Evolutionary conservation across 2,113 vertebrate species (phyloP), one percentile per base, ranked within the genome.

Genomic region (Paradisaea rubra): DNA sequence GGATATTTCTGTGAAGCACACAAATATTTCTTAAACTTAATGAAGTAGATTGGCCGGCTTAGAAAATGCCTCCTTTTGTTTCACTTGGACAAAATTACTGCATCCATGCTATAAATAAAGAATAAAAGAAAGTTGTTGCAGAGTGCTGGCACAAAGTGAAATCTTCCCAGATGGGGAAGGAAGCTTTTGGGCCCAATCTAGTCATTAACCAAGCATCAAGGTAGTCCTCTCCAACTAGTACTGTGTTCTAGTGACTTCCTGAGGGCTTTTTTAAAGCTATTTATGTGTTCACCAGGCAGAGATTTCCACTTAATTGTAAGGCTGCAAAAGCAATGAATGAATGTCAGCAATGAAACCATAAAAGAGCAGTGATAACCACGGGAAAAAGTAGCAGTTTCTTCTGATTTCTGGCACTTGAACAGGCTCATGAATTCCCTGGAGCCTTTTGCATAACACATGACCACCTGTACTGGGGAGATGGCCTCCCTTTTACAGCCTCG

Each of bases 181-280:
- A 95, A 96, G 87, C 92, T 94, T 97, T 80, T 97, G 92, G 64
- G 70, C 73, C 61, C 54, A 21, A 53, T 90, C 41, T 91, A 93
- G 91, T 86, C 42, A 61, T 92, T 92, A 96, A 93, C 92, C 79
- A 89, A 89, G 79, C 90, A 90, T 93, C 76, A 85, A 54, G 69
- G 81, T 92, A 89, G 96, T 94, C 53, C 17, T 95, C 89, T 47
- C 35, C 94, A 96, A 72, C 73, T 84, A 85, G 53, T 39, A 61
- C 84, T 94, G 76, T 93, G 59, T 95, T 92, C 84, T 83, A 81
- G 70, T 94, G 90, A 94, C 94, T 96, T 82, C 68, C 93, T 90
- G 21, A n/a, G 76, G 54, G 47, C 79, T 94, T 93, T 95, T 96
- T 89, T 30, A 74, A 94, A 82, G 52, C 70, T 92, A 94, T 86